Percentiles rank a stretch among this genome's conserved stretches.
These are phyloP conservation scores for Ochropleura plecta DNA, from an alignment of 2,888 invertebrate species.

Conservation along the genomic window DNA sequence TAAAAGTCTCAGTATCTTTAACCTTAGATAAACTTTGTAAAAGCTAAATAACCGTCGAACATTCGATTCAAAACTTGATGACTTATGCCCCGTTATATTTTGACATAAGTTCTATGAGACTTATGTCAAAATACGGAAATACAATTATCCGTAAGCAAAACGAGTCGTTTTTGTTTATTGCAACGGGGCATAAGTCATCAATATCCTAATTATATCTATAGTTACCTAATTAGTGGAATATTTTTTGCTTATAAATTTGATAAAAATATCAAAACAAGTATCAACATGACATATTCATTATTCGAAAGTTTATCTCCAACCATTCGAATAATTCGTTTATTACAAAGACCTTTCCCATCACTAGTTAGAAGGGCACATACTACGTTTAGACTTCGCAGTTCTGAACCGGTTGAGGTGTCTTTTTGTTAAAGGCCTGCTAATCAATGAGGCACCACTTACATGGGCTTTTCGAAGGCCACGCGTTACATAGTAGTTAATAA, in stretches of 20 bases:
- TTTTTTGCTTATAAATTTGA: neutral
- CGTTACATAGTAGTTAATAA: slow-evolving; percentile 19
- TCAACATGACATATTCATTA: neutral
- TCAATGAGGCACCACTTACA: slow-evolving; percentile 56
- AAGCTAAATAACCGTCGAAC: neutral
- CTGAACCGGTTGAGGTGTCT: slow-evolving; percentile 52
- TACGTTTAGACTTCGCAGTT: slow-evolving; percentile 36
- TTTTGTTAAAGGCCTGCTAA: slow-evolving; percentile 60
- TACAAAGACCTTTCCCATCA: slow-evolving; percentile 7
- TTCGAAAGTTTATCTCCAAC: neutral
- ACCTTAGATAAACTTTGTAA: slow-evolving; percentile 15
- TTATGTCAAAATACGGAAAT: too few relatives aligned
- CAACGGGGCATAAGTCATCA: too few relatives aligned
- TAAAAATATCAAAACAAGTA: neutral
- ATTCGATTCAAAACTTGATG: slow-evolving; percentile 15
- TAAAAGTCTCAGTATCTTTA: slow-evolving; percentile 2
- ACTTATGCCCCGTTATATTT: too few relatives aligned
- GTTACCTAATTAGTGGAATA: neutral
- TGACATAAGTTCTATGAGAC: too few relatives aligned
- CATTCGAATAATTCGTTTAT: neutral
- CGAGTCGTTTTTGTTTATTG: too few relatives aligned
- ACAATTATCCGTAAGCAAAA: too few relatives aligned
- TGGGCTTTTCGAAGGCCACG: slow-evolving; percentile 47
- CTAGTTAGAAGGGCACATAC: slow-evolving; percentile 57
- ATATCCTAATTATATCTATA: neutral